Base-by-base conservation (phyloP, 2,888 invertebrate genomes). In the Coenonympha arcania region DNA sequence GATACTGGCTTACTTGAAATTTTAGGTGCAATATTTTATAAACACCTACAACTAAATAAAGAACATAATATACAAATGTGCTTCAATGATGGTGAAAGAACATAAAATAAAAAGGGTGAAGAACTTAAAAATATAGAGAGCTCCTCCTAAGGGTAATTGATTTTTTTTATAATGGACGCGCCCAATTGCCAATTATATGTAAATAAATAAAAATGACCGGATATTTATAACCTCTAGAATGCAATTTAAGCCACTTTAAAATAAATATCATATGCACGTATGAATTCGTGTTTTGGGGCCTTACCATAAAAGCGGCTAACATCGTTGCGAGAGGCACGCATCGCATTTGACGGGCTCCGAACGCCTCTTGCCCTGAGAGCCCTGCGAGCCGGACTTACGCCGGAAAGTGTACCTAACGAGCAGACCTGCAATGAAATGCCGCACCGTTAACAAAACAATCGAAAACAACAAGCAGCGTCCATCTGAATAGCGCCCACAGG, bases 321-420 rank as follows among this genome's bases (percentile, higher is more conserved):
- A 87, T 74, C 87, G 84, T 79, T 87, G 87, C 68, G 87, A 87
- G 79, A 87, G 86, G 83, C 87, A 87, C 80, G 87, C 86, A 77
- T 87, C 85, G 81, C 87, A 87, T 79, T 82, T 80, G 80, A 82
- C 84, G 73, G 84, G 81, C 75, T 87, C 86, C 69, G 79, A 73
- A 69, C 81, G 82, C 72, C 81, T 79, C 79, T 79, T 84, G 79
- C 76, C 77, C 78, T 82, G 84, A 77, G 86, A 79, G 78, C 77
- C 81, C 73, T 85, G 86, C 74, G 85, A 81, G 74, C 82, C 84
- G 79, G 87, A 85, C 81, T 87, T 87, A 87, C 87, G 87, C 76
- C 87, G 87, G 81, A 87, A 87, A 81, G 87, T 87, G 86, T 87
- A 87, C 87, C 87, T 87, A 87, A 87, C 87, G 84, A 87, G 87